Evolutionary conservation across 2,113 vertebrate genomes (phyloP).

Genomic region (Acanthisitta chloris): DNA sequence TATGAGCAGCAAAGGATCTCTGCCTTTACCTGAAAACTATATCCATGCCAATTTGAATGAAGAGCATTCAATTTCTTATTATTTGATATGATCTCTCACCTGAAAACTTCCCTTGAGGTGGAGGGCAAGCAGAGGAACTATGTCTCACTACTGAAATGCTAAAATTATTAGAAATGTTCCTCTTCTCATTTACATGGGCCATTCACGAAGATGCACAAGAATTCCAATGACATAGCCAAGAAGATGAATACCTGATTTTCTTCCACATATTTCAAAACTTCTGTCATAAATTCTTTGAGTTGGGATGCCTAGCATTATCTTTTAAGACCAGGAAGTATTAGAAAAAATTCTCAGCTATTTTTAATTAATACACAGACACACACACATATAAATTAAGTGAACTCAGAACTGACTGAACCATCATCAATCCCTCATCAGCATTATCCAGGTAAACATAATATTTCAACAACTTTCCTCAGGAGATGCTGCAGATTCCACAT

Average conservation of each 20-base stretch:
- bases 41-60: background rate
- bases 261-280: background rate
- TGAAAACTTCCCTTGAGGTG: background rate
- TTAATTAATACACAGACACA: background rate
- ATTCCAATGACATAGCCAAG: background rate
- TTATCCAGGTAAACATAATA: background rate
- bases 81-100: background rate
- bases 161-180: background rate
- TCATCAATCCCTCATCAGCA: background rate
- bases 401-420: background rate
- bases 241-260: background rate
- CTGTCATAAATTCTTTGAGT: background rate
- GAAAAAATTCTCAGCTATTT: background rate
- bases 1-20: background rate
- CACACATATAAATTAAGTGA: background rate
- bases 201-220: background rate
- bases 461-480: background rate
- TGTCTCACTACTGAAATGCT: background rate
- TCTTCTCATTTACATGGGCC: background rate
- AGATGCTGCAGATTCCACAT: background rate
- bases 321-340: background rate
- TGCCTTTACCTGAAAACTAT: background rate
- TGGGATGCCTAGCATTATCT: background rate
- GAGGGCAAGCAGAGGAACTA: background rate
- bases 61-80: background rate